Base-by-base conservation (phyloP, 2,113 vertebrate genomes). In the Myxocyprinus asiaticus region DNA sequence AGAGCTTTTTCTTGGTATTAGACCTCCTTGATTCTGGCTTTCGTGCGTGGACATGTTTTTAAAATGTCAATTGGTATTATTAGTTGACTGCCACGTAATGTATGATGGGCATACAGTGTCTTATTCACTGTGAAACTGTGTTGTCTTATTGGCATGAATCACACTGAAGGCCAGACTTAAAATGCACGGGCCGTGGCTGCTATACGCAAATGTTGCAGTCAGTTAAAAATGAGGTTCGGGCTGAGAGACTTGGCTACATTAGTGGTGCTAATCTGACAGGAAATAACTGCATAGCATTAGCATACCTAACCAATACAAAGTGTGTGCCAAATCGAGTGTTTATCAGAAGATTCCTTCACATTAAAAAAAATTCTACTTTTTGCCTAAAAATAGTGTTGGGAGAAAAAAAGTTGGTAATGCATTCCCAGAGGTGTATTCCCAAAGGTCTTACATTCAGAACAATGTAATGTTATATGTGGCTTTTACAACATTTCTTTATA, bases 211-310 rank as follows among this genome's bases (percentile, higher is more conserved):
- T 45, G 43, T 10, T 45, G 47, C 59, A 15, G 47, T 76, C 33
- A 43, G 33, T 55, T 48, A 69, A 72, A 51, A 17, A n/a, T 2
- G 33, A 65, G 53, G 69, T 56, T 51, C 17, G 7, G 22, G 42
- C 48, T 12, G 42, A 69, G 9, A 55, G 22, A 83, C n/a, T 44
- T 45, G 77, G 22, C 73, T 66, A 43, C 55, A 53, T 56, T 14
- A n/a, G 14, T n/a, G 55, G 55, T 56, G 55, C 55, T n/a, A 66
- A 76, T 48, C 17, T 48, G 22, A 56, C 73, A 80, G 78, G 63
- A 82, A 85, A 72, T 71, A 67, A 45, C 79, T 42, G 71, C 7
- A 33, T 3, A 33, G 22, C 22, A 33, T 33, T 33, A 33, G 22
- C 22, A 15, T 12, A 47, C 11, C 69, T n/a, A 67, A 50, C 14